Conservation (phyloP, 2,888 invertebrate genomes). For the Agrotis ipsilon region DNA sequence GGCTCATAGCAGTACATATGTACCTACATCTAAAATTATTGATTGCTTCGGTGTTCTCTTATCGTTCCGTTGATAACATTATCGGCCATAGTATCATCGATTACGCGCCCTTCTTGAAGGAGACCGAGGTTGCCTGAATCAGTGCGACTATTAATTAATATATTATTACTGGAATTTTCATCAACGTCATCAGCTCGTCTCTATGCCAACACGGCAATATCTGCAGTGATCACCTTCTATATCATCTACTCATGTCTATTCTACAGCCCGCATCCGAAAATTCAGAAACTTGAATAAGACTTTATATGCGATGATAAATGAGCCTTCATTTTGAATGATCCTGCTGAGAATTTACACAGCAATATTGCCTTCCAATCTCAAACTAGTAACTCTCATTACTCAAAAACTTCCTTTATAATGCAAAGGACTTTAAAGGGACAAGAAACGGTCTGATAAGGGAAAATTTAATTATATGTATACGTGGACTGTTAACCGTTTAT, state of each 20-base stretch:
- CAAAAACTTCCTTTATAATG: not conserved
- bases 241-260: too few species aligned
- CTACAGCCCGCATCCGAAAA: too few species aligned
- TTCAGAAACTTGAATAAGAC: too few species aligned
- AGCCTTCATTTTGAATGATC: not conserved
- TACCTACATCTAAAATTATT: conserved; percentile 58
- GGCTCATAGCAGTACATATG: conserved; percentile 28
- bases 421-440: not conserved
- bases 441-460: not conserved
- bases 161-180: conserved; percentile 21
- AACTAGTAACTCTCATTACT: conserved; percentile 18
- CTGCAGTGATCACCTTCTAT: too few species aligned
- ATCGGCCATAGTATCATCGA: conserved; percentile 52
- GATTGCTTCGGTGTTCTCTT: conserved; percentile 50
- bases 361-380: conserved; percentile 1
- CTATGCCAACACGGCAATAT: not conserved
- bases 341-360: not conserved
- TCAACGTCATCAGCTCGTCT: not conserved
- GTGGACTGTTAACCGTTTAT: conserved; percentile 13
- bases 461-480: conserved; percentile 4
- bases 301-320: not conserved
- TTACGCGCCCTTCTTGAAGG: conserved; percentile 57
- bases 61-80: conserved; percentile 55
- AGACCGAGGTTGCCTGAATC: conserved; percentile 31
- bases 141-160: conserved; percentile 15